A percentile compares a stretch with the other conserved stretches of the same genome.
Evolutionary conservation across 2,113 vertebrate species (phyloP).

Genomic region (Epinephelus cyanopodus): DNA sequence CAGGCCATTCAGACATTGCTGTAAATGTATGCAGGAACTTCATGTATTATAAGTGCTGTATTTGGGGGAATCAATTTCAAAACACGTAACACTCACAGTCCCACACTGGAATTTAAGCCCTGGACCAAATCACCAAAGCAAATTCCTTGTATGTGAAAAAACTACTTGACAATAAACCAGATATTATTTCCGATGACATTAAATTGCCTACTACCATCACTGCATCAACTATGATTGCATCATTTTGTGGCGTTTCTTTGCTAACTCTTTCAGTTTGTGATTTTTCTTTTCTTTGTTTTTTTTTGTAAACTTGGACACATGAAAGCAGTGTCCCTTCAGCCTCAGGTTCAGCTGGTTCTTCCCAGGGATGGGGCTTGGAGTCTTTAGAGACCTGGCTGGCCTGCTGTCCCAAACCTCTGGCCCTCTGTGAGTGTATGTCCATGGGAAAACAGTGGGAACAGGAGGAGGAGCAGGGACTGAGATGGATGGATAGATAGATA

Average conservation of each 20-base stretch:
- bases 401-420: slow-evolving; percentile 63
- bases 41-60: too few relatives aligned
- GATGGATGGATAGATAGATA: slow-evolving; percentile 42
- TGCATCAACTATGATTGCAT: not conserved
- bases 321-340: slow-evolving; percentile 2
- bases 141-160: too few relatives aligned
- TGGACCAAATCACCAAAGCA: too few relatives aligned
- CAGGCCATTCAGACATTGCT: too few relatives aligned
- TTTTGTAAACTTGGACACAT: slow-evolving; percentile 26
- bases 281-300: slow-evolving; percentile 8
- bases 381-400: slow-evolving; percentile 60
- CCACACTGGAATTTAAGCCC: too few relatives aligned
- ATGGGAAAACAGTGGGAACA: slow-evolving; percentile 59
- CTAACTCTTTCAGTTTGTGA: not conserved
- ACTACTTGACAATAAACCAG: too few relatives aligned
- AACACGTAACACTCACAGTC: too few relatives aligned
- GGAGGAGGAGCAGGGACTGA: slow-evolving; percentile 24
- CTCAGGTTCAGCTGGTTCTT: slow-evolving; percentile 58
- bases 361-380: slow-evolving; percentile 40
- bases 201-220: not conserved
- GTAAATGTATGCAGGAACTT: too few relatives aligned
- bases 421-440: slow-evolving; percentile 33
- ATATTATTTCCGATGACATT: not conserved
- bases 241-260: not conserved
- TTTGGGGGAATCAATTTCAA: too few relatives aligned